phyloP scores from a whole-genome alignment of 2,888 invertebrate genomes.

The Dromius quadrimaculatus region DNA sequence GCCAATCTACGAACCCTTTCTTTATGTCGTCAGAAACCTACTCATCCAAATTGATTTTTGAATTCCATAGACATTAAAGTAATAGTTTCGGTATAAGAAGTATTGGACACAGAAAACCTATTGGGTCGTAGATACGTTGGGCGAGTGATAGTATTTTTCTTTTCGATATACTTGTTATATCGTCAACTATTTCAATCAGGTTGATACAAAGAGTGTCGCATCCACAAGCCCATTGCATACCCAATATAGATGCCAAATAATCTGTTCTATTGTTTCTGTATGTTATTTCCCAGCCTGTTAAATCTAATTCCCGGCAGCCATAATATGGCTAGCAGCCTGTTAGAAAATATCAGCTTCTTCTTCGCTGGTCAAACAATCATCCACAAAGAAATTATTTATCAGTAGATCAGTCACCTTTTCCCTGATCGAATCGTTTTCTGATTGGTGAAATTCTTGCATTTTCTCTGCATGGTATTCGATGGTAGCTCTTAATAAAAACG shows the following conservation, averaged over 20 bases:
- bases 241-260: not conserved
- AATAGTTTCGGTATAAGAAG: slow-evolving; percentile 55
- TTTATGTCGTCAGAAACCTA: slow-evolving; percentile 44
- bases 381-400: slow-evolving; percentile 54
- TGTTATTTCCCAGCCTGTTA: slow-evolving; percentile 12
- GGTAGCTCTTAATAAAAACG: slow-evolving; percentile 57
- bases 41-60: slow-evolving; percentile 51
- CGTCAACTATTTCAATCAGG: slow-evolving; percentile 33
- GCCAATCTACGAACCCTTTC: slow-evolving; percentile 53
- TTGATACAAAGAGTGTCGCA: not conserved
- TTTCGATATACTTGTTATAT: slow-evolving; percentile 13
- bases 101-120: slow-evolving; percentile 55
- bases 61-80: slow-evolving; percentile 54
- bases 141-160: slow-evolving; percentile 49
- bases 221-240: slow-evolving; percentile 6
- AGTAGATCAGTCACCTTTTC: slow-evolving; percentile 43
- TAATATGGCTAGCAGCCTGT: not conserved
- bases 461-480: slow-evolving; percentile 56
- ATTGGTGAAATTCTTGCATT: not conserved
- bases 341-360: not conserved
- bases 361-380: slow-evolving; percentile 54
- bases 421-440: not conserved
- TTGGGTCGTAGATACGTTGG: slow-evolving; percentile 56
- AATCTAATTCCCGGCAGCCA: not conserved
- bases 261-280: not conserved